Evolutionary conservation across 2,888 invertebrate genomes (phyloP), one percentile per base, ranked within the genome.

Genomic region (Lasius platythorax): DNA sequence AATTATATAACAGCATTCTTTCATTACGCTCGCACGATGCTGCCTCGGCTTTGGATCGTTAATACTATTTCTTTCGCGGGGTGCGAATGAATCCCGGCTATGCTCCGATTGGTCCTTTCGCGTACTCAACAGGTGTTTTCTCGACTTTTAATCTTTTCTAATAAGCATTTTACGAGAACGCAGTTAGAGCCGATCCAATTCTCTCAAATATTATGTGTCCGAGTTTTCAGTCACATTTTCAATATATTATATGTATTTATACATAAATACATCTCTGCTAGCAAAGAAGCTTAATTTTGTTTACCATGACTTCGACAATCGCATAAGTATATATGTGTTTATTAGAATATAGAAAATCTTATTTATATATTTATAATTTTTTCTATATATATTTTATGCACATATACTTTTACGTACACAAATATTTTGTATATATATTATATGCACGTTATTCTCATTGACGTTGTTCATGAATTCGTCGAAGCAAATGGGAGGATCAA

Each of bases 81-180:
- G 23, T 23, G 78, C 67, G 46, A 87, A 82, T 67, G 72, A 88
- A 82, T 53, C 75, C 37, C 70, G 64, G 43, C 68, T 64, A 46
- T 43, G 67, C 67, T 58, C 53, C 70, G 33, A 78, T n/a, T 43
- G 67, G 58, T n/a, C 23, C 63, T 67, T 53, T 68, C 66, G 68
- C 53, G 11, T 73, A 75, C 83, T 90, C 90, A 90, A 90, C 90
- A 89, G 90, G 90, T 90, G 90, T 89, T 82, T 78, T 73, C 90
- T 86, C 89, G 75, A 90, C 82, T 87, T 88, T 87, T 85, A 83
- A 86, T 86, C 86, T 87, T 87, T 66, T 75, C 76, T 88, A 85
- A 90, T 87, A 85, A 90, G 87, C 73, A 64, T 79, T 84, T 89
- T 73, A 85, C 72, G 85, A 83, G 43, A n/a, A 30, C 28, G 64